Percentiles rank a stretch among this genome's conserved stretches.
Evolutionary conservation across 2,888 invertebrate genomes (phyloP).

Genomic region (Epinotia bilunana): DNA sequence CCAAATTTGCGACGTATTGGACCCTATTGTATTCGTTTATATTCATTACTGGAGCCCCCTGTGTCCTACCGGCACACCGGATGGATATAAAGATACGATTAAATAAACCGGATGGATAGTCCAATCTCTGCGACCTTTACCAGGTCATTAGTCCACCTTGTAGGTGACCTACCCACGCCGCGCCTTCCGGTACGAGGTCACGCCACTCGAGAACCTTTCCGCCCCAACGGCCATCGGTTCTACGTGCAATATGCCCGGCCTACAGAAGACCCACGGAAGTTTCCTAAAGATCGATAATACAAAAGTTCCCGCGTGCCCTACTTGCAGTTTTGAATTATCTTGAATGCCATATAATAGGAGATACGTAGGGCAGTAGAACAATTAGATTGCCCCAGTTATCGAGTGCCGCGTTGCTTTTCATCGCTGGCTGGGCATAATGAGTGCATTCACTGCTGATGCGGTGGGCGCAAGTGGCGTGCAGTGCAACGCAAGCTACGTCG

Average conservation of each 20-base stretch:
- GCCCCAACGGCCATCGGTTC: too few species aligned
- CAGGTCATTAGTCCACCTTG: too few species aligned
- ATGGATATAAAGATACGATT: too few species aligned
- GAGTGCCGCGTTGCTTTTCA: conserved; percentile 66
- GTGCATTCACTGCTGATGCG: conserved; percentile 61
- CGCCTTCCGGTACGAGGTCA: too few species aligned
- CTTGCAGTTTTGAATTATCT: conserved; percentile 30
- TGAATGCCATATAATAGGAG: conserved; percentile 31
- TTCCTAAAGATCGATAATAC: conserved; percentile 11
- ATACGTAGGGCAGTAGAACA: conserved; percentile 54
- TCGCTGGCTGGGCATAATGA: conserved; percentile 67
- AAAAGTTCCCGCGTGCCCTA: conserved; percentile 23
- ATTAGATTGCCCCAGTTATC: conserved; percentile 67
- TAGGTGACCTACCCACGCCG: too few species aligned
- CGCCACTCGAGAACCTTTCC: too few species aligned
- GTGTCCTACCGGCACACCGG: too few species aligned
- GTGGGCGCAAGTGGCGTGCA: conserved; percentile 52
- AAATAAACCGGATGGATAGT: too few species aligned
- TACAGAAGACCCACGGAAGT: not conserved
- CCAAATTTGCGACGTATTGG: not conserved
- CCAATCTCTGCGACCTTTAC: too few species aligned
- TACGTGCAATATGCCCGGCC: too few species aligned
- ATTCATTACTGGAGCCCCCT: not conserved
- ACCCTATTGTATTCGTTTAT: conserved; percentile 3
- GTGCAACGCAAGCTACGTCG: conserved; percentile 4